Evolutionary conservation across 2,888 invertebrate genomes (phyloP), one percentile per base, ranked within the genome.

Genomic region (Rotaria magnacalcarata): DNA sequence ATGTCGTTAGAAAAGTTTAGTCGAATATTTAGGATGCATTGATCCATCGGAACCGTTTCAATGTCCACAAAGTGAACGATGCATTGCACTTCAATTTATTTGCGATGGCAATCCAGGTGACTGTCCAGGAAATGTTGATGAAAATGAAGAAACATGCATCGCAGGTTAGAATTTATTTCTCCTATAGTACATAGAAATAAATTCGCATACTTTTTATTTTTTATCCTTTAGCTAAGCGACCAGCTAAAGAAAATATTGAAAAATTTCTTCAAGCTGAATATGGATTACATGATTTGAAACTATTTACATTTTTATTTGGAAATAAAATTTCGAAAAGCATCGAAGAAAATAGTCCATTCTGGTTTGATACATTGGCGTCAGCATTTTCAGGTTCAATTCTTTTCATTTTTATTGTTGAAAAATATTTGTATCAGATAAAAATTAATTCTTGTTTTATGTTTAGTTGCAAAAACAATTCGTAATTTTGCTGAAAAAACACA

Each of bases 21-120:
- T 52, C 52, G 11, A 24, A 7, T 56, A 56, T 56, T 24, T 67
- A 52, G 87, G 87, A 14, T 87, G 87, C 34, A 54, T 67, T 27
- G 87, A 87, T 56, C 87, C 87, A 14, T 84, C 84, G 7, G 87
- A 87, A 56, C 87, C 87, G 41, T 87, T 87, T 74, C 85, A 84
- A 67, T 87, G 87, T 84, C 85, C 85, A 50, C 85, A 80, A n/a
- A 84, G 85, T 47, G 85, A 85, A 80, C 80, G 50, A 47, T 87
- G 87, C 43, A 85, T 85, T 74, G 85, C 87, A 5, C 58, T 87
- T 10, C 85, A 85, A 74, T 87, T 85, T 56, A 60, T 87, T 50
- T 87, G 87, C 27, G 87, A 87, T 47, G 85, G 85, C 24, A 50
- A 85, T 84, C 85, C 87, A 19, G 84, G 84, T 58, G 87, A 87